Conservation (phyloP, 2,888 invertebrate genomes). For the Zonitis immaculata region DNA sequence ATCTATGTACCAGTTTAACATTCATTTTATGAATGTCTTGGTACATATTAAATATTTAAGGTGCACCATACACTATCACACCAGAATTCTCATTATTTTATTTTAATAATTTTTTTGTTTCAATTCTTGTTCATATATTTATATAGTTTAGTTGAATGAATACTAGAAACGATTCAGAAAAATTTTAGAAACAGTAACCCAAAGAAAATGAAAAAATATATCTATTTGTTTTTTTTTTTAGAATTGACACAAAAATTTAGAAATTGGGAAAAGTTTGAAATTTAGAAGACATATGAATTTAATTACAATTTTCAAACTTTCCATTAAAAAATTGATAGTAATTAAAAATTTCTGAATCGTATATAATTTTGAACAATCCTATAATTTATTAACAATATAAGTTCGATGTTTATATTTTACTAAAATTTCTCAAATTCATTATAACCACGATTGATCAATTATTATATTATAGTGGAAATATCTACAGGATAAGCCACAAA, state of each 20-base stretch:
- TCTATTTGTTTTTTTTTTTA: no score
- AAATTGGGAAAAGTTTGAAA: not conserved
- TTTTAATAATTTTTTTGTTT: not conserved
- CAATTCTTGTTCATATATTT: not conserved
- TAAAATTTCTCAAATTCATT: not conserved
- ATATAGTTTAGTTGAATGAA: not conserved
- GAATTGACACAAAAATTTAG: not conserved
- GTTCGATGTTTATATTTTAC: not conserved
- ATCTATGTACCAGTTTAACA: slow-evolving; percentile 34
- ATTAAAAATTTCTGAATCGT: not conserved
- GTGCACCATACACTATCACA: slow-evolving; percentile 50
- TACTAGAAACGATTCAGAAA: not conserved
- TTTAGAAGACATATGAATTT: not conserved
- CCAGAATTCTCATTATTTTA: slow-evolving; percentile 43
- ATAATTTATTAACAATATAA: not conserved
- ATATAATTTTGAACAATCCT: no score
- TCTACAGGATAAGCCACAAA: no score
- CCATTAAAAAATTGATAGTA: no score
- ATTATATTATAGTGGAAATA: not conserved
- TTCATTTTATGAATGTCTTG: not conserved
- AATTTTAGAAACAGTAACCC: not conserved
- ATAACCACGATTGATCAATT: no score
- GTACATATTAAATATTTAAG: slow-evolving; percentile 34
- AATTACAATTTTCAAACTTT: not conserved
- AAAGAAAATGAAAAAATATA: no score